Base-by-base conservation (phyloP, 2,888 invertebrate species). In the Brachypterus glaber region DNA sequence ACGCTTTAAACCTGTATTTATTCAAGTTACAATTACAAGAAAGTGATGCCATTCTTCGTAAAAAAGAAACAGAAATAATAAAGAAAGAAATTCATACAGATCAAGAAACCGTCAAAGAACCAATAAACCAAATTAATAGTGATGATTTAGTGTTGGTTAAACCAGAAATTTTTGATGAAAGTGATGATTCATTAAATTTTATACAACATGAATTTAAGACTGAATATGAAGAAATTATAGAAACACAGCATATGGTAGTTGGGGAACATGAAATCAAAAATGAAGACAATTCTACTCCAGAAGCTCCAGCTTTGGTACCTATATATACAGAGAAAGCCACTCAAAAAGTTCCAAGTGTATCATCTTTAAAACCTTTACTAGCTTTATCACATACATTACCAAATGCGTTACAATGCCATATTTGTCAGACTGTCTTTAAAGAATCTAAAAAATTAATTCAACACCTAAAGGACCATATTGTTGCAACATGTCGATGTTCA, bases 21-120 rank as follows among this genome's bases (percentile, higher is more conserved):
- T 72, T 72, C 48, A 70, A 70, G 48, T 52, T 60, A 39, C 60
- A 66, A 50, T 70, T 69, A 44, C 66, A 70, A 62, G 57, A 51
- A 61, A 58, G 37, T 47, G 65, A 2, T 35, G 17, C 11, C n/a
- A 41, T 62, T 8, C 32, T 27, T 4, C n/a, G n/a, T n/a, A n/a
- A n/a, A n/a, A 47, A 8, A 27, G 46, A 7, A 32, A 45, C 33
- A 11, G 27, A 5, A 4, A 13, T 4, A 5, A 9, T 9, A 27
- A 27, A 27, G 12, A 27, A 27, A 27, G 27, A 27, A 9, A 5
- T 27, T 11, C 12, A 27, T 39, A 33, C 26, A 33, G 49, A 45
- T 37, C 48, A 52, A 30, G 38, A 54, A 25, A 52, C 59, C 13
- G 49, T 62, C 8, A 57, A 61, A 30, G 8, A 27, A 27, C 8